Evolutionary conservation across 1,140 invertebrate species (phyloP).

Genomic region (Cydia pomonella): DNA sequence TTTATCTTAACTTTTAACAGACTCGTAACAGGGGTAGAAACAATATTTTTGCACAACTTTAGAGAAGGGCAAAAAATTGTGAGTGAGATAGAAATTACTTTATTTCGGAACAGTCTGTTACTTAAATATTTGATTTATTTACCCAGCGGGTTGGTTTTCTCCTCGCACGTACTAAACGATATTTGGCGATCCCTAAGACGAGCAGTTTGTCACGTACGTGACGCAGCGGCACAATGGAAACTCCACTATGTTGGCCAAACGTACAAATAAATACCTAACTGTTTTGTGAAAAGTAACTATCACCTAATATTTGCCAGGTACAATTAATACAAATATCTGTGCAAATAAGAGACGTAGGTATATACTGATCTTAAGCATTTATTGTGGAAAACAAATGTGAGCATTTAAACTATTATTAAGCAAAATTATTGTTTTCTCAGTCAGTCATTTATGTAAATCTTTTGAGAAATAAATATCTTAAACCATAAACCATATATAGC

Average conservation of each 20-base stretch:
- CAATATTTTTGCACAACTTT: background rate
- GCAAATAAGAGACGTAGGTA: too few species aligned
- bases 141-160: constrained; percentile 75
- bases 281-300: constrained; percentile 55
- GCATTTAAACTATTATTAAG: too few species aligned
- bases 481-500: too few species aligned
- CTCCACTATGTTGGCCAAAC: constrained; percentile 71
- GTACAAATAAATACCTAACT: constrained; percentile 75
- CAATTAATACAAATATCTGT: background rate
- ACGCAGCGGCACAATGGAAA: constrained; percentile 73
- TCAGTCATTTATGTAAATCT: too few species aligned
- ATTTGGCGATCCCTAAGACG: constrained; percentile 80
- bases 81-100: constrained; percentile 60
- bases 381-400: too few species aligned
- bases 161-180: constrained; percentile 79
- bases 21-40: background rate
- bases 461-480: too few species aligned
- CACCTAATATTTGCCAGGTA: background rate
- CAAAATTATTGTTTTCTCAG: too few species aligned
- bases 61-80: constrained; percentile 42
- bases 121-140: constrained; percentile 79
- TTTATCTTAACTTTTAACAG: background rate
- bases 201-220: constrained; percentile 79
- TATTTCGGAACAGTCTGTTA: constrained; percentile 70
- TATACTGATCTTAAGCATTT: too few species aligned